Percentiles rank a stretch among this genome's conserved stretches.
phyloP scores from a whole-genome alignment of 2,888 invertebrate genomes.

The Drosophila affinis region DNA sequence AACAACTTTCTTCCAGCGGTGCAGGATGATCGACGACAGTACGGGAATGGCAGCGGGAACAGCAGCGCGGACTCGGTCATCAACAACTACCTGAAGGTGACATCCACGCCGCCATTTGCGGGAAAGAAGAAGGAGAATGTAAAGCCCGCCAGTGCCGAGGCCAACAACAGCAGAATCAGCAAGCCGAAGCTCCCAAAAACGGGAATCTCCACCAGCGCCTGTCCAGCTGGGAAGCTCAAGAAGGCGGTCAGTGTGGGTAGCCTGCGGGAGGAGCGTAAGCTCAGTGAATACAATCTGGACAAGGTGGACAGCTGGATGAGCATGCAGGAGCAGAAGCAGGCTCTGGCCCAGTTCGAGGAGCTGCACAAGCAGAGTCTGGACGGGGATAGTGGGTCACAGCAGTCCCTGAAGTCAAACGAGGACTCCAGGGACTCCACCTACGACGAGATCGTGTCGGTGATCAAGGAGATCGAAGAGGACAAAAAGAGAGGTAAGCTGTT shows the following conservation, averaged over 20 bases:
- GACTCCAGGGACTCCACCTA: conserved; percentile 82
- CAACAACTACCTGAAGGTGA: conserved; percentile 82
- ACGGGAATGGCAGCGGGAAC: conserved; percentile 10
- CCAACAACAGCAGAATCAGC: conserved; percentile 24
- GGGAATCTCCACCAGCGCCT: not conserved
- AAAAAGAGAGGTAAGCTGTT: conserved; percentile 78
- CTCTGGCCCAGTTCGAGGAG: conserved; percentile 47
- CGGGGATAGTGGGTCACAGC: conserved; percentile 69
- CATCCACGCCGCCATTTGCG: conserved; percentile 67
- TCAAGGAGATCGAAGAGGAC: conserved; percentile 84
- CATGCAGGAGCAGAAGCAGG: conserved; percentile 75
- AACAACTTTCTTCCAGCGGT: conserved; percentile 70
- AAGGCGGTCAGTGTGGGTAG: conserved; percentile 75
- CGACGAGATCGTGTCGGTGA: conserved; percentile 83
- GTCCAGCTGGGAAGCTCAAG: conserved; percentile 54
- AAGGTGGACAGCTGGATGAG: conserved; percentile 84
- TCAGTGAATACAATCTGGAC: conserved; percentile 83
- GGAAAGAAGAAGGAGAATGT: conserved; percentile 81
- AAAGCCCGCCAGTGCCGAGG: conserved; percentile 63
- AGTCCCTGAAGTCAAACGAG: conserved; percentile 77
- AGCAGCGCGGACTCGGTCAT: conserved; percentile 79
- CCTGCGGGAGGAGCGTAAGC: conserved; percentile 80
- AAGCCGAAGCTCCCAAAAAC: conserved; percentile 46
- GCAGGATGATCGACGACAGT: conserved; percentile 59
- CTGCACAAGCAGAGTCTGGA: conserved; percentile 61